Percentiles rank a stretch among this genome's conserved stretches.
Conservation (phyloP, 2,797 vertebrate genomes). For the Sebastes oblongus region DNA sequence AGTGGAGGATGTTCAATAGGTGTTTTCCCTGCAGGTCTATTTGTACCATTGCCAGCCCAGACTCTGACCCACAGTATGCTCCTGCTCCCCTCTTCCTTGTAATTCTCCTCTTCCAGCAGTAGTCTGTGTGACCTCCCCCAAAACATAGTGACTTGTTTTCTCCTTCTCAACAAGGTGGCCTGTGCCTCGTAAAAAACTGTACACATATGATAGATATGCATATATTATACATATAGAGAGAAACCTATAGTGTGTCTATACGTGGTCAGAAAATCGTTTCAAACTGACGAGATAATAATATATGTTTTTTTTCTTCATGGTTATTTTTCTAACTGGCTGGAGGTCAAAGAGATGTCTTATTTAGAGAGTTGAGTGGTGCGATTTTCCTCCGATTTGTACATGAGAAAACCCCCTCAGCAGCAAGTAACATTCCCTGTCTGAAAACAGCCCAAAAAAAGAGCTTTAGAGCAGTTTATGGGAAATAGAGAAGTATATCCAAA, state of each 20-base stretch:
- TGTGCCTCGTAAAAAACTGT: constrained; percentile 93
- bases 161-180: constrained; percentile 89
- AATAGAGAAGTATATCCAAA: constrained; percentile 54
- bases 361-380: constrained; percentile 54
- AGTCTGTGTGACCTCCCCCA: constrained; percentile 67
- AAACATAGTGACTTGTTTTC: constrained; percentile 84
- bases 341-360: constrained; percentile 66
- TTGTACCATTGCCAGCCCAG: constrained; percentile 49
- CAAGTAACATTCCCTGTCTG: constrained; percentile 77
- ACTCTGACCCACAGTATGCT: constrained; percentile 37
- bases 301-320: constrained; percentile 54
- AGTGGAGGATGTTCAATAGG: constrained; percentile 53
- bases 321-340: constrained; percentile 76
- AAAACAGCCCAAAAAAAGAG: constrained; percentile 59
- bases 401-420: constrained; percentile 62
- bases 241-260: constrained; percentile 82
- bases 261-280: constrained; percentile 78
- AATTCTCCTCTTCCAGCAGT: constrained; percentile 57
- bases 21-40: constrained; percentile 60
- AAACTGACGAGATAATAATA: constrained; percentile 69
- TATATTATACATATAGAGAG: constrained; percentile 82
- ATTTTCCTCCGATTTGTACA: constrained; percentile 60
- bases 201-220: constrained; percentile 83
- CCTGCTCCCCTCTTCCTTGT: constrained; percentile 36
- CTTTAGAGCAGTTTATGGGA: constrained; percentile 50